Base-by-base conservation (phyloP, 2,888 invertebrate species). In the Neoscelio sp. region DNA sequence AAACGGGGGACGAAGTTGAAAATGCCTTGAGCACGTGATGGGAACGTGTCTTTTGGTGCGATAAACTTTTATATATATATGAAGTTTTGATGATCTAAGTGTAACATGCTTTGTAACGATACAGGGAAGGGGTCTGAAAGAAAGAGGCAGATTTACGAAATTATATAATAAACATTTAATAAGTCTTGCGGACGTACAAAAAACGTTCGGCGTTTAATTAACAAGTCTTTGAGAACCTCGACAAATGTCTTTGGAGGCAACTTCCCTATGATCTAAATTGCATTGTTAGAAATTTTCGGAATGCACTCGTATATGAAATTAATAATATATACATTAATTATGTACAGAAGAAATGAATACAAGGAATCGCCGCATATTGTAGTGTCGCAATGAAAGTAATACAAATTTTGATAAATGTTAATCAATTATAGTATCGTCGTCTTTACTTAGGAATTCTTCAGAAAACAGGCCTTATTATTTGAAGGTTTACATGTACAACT, bases 151-250 rank as follows among this genome's bases (percentile, higher is more conserved):
- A 38, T 85, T 67, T 87, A 87, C 44, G 83, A 88, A 88, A 87
- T 85, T 85, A 87, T 86, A 85, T 80, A 87, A 87, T 83, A 75
- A 70, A 83, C 65, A 54, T 87, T 87, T 86, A 85, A 86, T 87
- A 80, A 78, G 82, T 83, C 80, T 84, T 67, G 44, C 75, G 73
- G 73, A 68, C 68, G 79, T 84, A 84, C 78, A 84, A 75, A 70
- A 73, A 38, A 30, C 7, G 2, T 2, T 1, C 5, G 20, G 20
- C 33, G 8, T 44, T 44, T 18, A 8, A 44, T 58, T 48, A 20
- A 42, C 40, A 56, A 67, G 67, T 67, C 67, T 56, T 54, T 35
- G 54, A 15, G 54, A 26, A 8, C 33, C 8, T 33, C 33, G 8
- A 33, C 3, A 33, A 33, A n/a, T n/a, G n/a, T n/a, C n/a, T n/a